These are phyloP conservation scores for Pampusana beccarii DNA, from an alignment of 2,113 vertebrate genomes.

Conservation along the genomic window DNA sequence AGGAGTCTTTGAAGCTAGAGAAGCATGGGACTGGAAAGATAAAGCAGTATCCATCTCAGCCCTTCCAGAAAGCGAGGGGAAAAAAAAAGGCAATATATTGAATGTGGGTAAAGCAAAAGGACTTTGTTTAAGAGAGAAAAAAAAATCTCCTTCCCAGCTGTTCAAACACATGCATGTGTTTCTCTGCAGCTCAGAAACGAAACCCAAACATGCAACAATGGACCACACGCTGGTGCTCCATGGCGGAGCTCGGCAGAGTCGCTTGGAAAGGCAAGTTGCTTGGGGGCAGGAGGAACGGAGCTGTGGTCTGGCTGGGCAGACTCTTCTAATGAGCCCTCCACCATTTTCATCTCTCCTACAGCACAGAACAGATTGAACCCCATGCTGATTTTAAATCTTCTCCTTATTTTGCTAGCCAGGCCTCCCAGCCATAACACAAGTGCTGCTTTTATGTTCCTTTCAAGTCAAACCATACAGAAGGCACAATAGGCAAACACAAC, in stretches of 20 bases:
- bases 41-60: not conserved
- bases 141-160: not conserved
- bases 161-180: not conserved
- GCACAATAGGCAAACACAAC: not conserved
- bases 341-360: not conserved
- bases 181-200: not conserved
- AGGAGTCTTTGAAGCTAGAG: not conserved
- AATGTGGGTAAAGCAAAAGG: not conserved
- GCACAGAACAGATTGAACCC: not conserved
- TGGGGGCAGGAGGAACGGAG: not conserved
- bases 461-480: not conserved
- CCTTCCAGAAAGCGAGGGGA: not conserved
- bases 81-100: not conserved
- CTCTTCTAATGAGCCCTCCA: not conserved
- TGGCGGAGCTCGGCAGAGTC: not conserved
- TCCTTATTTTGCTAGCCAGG: not conserved
- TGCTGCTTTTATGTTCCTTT: not conserved
- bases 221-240: not conserved
- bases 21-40: not conserved
- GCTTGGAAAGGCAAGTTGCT: not conserved
- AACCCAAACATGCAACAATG: not conserved
- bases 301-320: not conserved
- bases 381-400: not conserved
- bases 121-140: not conserved
- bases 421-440: not conserved